These are phyloP conservation scores for Epirrhoe tristata DNA, from an alignment of 2,888 invertebrate species.

Conservation along the genomic window DNA sequence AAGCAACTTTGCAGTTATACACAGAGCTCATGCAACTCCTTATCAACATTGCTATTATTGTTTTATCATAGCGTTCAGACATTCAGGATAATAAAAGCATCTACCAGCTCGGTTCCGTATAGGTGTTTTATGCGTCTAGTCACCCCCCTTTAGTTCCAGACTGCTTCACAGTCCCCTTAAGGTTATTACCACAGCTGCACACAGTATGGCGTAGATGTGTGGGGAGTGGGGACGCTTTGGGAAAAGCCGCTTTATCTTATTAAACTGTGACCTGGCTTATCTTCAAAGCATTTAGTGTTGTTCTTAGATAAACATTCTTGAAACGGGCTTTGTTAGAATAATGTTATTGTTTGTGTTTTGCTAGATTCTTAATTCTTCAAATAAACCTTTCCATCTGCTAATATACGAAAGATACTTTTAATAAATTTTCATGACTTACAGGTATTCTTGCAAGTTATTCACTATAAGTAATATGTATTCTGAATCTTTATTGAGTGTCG, in stretches of 20 bases:
- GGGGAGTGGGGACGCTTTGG: neutral
- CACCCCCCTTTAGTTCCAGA: conserved; percentile 44
- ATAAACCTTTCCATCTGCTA: too few species aligned
- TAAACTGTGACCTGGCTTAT: conserved; percentile 39
- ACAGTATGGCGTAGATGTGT: conserved; percentile 5
- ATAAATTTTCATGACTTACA: too few species aligned
- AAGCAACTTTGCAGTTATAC: too few species aligned
- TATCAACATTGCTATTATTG: neutral
- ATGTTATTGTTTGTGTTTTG: neutral
- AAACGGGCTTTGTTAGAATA: neutral
- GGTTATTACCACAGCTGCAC: conserved; percentile 2
- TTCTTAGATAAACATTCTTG: neutral
- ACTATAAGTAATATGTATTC: neutral
- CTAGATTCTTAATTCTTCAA: neutral
- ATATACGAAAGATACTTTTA: too few species aligned
- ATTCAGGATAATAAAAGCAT: neutral
- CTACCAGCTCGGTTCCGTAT: conserved; percentile 3
- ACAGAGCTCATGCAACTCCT: neutral
- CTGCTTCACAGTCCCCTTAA: conserved; percentile 26
- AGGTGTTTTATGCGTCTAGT: conserved; percentile 63
- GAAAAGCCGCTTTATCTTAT: conserved; percentile 34
- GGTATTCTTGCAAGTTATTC: neutral
- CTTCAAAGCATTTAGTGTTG: conserved; percentile 6
- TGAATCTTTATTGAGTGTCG: conserved; percentile 16
- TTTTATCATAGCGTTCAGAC: neutral